Evolutionary conservation across 1,140 invertebrate species (phyloP), one percentile per base, ranked within the genome.

Genomic region (Drosophila trapezifrons): DNA sequence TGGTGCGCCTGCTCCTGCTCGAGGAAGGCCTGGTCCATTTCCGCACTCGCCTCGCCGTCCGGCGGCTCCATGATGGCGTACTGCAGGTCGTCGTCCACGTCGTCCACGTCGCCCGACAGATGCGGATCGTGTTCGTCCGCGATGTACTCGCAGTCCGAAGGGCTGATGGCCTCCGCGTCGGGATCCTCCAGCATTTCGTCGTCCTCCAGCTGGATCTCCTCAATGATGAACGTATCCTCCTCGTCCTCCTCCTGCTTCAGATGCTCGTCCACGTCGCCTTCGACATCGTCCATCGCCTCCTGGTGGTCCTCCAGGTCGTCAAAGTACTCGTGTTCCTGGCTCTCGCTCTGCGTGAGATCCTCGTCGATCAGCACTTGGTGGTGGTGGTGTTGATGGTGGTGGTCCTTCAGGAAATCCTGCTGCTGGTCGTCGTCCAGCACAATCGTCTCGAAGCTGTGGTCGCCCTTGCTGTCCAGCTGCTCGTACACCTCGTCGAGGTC

Each of bases 181-280:
- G 73, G 85, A 35, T 91, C 90, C 18, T 91, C 90, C 8, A 91
- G 76, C 64, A 91, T 67, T 8, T 92, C 91, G 9, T 90, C 91
- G 1, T 83, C 91, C 42, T 92, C 91, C 27, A 90, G 70, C 49
- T 92, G 91, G 5, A 92, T 91, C 29, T 90, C 90, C 43, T 92
- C 91, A 15, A 91, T 91, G 40, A 91, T 91, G 17, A 91, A 90
- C 25, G 78, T 83, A 3, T 90, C 90, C 15, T 90, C 90, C n/a
- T 91, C 79, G 12, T 90, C 87, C 0, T 90, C 81, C 9, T 92
- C 63, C 0, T 51, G 42, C 25, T 78, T 78, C 5, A 78, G 37
- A 2, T 51, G 65, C 9, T 52, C 60, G 3, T 57, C 73, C 40
- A 54, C 32, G 32, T 77, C 76, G 8, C 64, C 60, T 8, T 77